phyloP scores from a whole-genome alignment of 2,113 vertebrate species.

The Trochalopteron elliotii region DNA sequence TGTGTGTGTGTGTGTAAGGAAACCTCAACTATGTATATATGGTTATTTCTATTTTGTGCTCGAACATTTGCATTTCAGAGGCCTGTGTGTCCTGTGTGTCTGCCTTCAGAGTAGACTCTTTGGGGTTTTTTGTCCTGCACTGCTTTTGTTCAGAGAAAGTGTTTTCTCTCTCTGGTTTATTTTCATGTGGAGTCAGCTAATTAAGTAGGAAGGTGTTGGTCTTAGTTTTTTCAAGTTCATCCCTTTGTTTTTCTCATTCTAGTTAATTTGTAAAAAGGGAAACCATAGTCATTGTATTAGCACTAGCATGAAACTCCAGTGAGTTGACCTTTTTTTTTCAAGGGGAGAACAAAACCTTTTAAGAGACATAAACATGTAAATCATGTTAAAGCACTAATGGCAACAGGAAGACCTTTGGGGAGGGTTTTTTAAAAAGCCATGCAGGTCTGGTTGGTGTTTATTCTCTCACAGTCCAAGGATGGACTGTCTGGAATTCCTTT shows the following conservation, averaged over 20 bases:
- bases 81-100: background rate
- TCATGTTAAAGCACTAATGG: background rate
- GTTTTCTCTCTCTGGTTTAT: background rate
- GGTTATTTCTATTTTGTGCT: background rate
- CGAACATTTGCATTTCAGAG: background rate
- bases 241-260: background rate
- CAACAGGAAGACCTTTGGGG: background rate
- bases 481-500: background rate
- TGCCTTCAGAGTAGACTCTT: background rate
- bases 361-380: background rate
- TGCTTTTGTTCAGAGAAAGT: background rate
- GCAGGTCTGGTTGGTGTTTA: background rate
- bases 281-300: background rate
- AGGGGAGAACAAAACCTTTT: background rate
- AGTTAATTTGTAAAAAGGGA: background rate
- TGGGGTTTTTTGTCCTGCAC: background rate
- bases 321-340: background rate
- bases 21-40: background rate
- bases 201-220: background rate
- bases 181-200: background rate
- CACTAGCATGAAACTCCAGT: background rate
- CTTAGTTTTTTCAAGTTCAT: background rate
- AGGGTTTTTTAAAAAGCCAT: rapidly evolving
- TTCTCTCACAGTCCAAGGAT: background rate
- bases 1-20: background rate